Conservation (phyloP, 2,113 vertebrate genomes). For the Oryctolagus cuniculus region mOryCun1.1 NC_091453.1:554001-554500, state of each 20-base stretch:
- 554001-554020: slow-evolving; percentile 9
- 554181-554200: slow-evolving; percentile 20
- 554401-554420: too few species aligned
- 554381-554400: too few species aligned
- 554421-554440: too few species aligned
- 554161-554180: not conserved
- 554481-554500: not conserved
- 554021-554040: not conserved
- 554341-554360: too few species aligned
- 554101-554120: not conserved
- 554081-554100: not conserved
- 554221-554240: not conserved
- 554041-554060: slow-evolving; percentile 2
- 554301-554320: not conserved
- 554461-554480: not conserved
- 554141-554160: not conserved
- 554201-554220: not conserved
- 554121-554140: not conserved
- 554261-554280: not conserved
- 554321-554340: too few species aligned
- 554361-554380: too few species aligned
- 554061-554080: slow-evolving; percentile 14
- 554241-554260: not conserved
- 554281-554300: not conserved
- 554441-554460: slow-evolving; percentile 26